Percentiles rank a stretch among this genome's conserved stretches.
Conservation (phyloP, 2,113 vertebrate genomes). For the Donacobius atricapilla region DNA sequence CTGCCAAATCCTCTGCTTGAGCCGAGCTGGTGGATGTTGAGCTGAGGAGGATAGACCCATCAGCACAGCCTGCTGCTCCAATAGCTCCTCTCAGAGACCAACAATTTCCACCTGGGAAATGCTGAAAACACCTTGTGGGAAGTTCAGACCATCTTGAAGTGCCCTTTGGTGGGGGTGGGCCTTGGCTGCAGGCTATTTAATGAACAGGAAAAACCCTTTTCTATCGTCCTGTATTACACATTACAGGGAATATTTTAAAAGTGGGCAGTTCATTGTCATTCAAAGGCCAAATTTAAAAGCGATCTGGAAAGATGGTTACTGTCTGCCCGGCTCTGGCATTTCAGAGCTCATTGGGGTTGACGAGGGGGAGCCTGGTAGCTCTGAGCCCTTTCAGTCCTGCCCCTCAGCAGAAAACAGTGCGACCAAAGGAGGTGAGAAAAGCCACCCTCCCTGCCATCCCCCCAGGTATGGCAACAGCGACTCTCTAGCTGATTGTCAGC, state of each 20-base stretch:
- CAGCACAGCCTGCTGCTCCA: background rate
- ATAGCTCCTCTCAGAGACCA: background rate
- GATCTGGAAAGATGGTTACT: background rate
- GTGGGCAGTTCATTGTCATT: background rate
- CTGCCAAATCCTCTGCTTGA: background rate
- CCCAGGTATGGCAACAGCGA: background rate
- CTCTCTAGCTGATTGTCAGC: conserved; percentile 2
- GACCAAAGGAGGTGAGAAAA: background rate
- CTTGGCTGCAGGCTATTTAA: background rate
- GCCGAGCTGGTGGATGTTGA: background rate
- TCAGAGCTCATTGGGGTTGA: background rate
- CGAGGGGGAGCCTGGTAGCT: background rate
- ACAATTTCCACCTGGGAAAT: background rate
- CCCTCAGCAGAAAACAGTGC: background rate
- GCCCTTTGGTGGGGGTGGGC: background rate
- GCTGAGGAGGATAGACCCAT: background rate
- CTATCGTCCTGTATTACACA: background rate
- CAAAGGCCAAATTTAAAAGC: background rate
- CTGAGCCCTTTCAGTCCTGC: background rate
- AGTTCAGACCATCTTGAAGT: background rate
- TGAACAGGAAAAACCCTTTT: background rate
- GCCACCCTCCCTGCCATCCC: background rate
- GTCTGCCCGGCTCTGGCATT: accelerated
- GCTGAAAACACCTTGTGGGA: background rate
- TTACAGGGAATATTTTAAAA: background rate